Evolutionary conservation across 1,140 invertebrate species (phyloP).

Genomic region (Maniola jurtina): DNA sequence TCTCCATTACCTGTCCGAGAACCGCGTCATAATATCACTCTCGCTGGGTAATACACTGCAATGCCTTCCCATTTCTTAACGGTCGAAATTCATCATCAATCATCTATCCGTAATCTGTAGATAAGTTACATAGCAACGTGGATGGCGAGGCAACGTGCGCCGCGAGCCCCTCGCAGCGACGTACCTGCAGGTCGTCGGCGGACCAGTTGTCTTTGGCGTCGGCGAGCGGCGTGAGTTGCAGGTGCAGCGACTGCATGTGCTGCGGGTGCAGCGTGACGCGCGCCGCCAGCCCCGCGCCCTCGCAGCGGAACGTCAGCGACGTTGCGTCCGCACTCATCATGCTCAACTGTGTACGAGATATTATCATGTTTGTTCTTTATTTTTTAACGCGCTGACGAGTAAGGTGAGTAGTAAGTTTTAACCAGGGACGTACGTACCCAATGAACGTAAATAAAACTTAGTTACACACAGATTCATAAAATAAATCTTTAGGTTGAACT

Average conservation of each 20-base stretch:
- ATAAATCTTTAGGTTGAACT: too few relatives aligned
- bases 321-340: slow-evolving; percentile 87
- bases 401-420: too few relatives aligned
- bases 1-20: slow-evolving; percentile 86
- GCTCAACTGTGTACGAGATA: slow-evolving; percentile 78
- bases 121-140: too few relatives aligned
- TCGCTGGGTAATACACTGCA: too few relatives aligned
- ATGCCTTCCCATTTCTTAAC: too few relatives aligned
- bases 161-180: neutral
- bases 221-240: slow-evolving; percentile 90
- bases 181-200: slow-evolving; percentile 89
- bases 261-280: slow-evolving; percentile 90
- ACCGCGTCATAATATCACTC: neutral
- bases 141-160: too few relatives aligned
- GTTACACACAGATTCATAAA: too few relatives aligned
- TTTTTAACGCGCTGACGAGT: neutral
- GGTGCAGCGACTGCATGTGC: slow-evolving; percentile 93
- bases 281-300: slow-evolving; percentile 87
- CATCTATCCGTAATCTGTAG: too few relatives aligned
- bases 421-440: too few relatives aligned
- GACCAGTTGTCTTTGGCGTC: slow-evolving; percentile 93
- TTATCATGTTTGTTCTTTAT: neutral
- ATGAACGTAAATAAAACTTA: too few relatives aligned
- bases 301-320: slow-evolving; percentile 92
- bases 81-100: too few relatives aligned